A percentile compares a stretch with the other conserved stretches of the same genome.
Evolutionary conservation across 2,797 vertebrate species (phyloP).

Genomic region (Phaenicophaeus curvirostris): DNA sequence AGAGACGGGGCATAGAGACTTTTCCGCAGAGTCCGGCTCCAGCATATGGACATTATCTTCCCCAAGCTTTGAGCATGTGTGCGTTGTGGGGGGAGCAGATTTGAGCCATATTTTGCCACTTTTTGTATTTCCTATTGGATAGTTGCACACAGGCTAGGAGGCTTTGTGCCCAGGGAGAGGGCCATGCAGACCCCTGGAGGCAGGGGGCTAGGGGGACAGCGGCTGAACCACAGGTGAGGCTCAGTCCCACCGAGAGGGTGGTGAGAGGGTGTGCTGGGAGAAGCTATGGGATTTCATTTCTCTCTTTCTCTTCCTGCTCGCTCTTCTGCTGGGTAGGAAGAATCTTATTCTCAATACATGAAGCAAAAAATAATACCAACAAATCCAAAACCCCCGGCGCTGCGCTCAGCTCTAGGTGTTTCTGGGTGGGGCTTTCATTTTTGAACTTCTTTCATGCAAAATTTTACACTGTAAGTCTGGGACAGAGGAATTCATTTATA

Average conservation of each 20-base stretch:
- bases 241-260: fast-evolving
- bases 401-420: background rate
- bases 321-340: background rate
- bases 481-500: background rate
- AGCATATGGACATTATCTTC: background rate
- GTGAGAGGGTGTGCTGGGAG: background rate
- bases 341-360: background rate
- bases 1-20: background rate
- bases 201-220: background rate
- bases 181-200: background rate
- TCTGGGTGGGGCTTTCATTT: background rate
- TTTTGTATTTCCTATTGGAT: background rate
- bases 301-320: background rate
- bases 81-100: background rate
- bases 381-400: background rate
- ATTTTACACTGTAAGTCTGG: background rate
- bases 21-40: background rate
- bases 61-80: background rate
- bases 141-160: background rate
- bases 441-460: background rate
- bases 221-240: background rate
- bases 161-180: background rate
- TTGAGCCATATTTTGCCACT: background rate
- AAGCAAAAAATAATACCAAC: background rate
- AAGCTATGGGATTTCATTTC: background rate